Base-by-base conservation (phyloP, 2,113 vertebrate genomes). In the Chiloscyllium plagiosum region DNA sequence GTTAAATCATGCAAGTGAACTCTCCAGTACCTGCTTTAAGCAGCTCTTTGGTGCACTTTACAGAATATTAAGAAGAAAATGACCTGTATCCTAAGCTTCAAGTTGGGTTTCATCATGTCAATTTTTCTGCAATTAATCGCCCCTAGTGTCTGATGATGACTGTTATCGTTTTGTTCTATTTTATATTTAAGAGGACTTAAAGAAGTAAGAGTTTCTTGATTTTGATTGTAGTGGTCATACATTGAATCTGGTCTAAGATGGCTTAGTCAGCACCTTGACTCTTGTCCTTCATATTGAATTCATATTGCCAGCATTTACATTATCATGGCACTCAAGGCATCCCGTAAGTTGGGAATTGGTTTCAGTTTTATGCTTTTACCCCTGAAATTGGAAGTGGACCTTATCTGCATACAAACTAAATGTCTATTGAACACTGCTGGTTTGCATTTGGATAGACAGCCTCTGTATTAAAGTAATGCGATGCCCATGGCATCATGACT, bases 1-100 rank as follows among this genome's bases (percentile, higher is more conserved):
- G 99, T 99, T 98, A 99, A 99, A 99, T n/a, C 99, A 98, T 99
- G 69, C 42, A 95, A 72, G 29, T 95, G 20, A 76, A 76, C 24
- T 72, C 69, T 42, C 24, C 69, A 26, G 47, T 76, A 4, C 42
- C 47, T 95, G 13, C 68, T 72, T 76, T 42, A 95, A 70, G 68
- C 47, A 95, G 13, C 22, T 26, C 10, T 72, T 33, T 76, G 69
- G 29, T 95, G 37, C 17, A 95, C 66, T 52, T 94, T 37, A 69
- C 69, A 47, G 37, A 26, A 65, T 15, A 5, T 61, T 50, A 72
- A 72, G 68, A 29, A 47, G 50, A 94, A 68, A 24, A 33, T 52
- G 26, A 72, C 69, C 69, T 72, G 69, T 52, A 5, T 24, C 69
- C 72, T 72, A 76, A 95, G 19, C 19, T 76, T 69, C 10, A 15